Evolutionary conservation across 1,140 invertebrate genomes (phyloP).

Genomic region (Agraylea sexmaculata): DNA sequence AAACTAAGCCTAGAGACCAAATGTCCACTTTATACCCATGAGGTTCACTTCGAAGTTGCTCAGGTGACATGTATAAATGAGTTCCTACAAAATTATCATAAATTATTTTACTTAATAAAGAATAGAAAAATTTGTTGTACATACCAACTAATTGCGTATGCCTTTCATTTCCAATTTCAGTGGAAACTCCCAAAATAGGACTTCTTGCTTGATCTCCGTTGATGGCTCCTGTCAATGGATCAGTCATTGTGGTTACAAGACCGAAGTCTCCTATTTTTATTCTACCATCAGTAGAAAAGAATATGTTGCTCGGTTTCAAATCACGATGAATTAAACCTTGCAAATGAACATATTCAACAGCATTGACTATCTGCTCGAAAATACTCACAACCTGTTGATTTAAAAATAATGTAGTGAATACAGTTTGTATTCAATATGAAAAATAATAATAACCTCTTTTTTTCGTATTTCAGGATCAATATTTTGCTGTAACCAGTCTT

Average conservation of each 20-base stretch:
- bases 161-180: slow-evolving; percentile 19
- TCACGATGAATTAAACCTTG: slow-evolving; percentile 89
- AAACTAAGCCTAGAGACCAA: slow-evolving; percentile 86
- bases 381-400: slow-evolving; percentile 50
- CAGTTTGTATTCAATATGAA: slow-evolving; percentile 4
- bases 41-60: slow-evolving; percentile 64
- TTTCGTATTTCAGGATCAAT: slow-evolving; percentile 26
- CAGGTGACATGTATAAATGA: slow-evolving; percentile 93
- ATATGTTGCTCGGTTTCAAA: slow-evolving; percentile 94
- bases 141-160: slow-evolving; percentile 48
- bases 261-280: slow-evolving; percentile 97
- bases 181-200: slow-evolving; percentile 21
- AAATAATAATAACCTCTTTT: slow-evolving; percentile 27
- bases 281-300: slow-evolving; percentile 79
- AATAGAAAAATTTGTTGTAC: not conserved
- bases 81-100: slow-evolving; percentile 50
- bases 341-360: slow-evolving; percentile 89
- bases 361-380: slow-evolving; percentile 87
- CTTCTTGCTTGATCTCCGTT: slow-evolving; percentile 22
- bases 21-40: slow-evolving; percentile 96
- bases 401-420: not conserved
- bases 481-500: slow-evolving; percentile 72
- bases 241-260: slow-evolving; percentile 74
- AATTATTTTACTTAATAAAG: not conserved
- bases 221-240: slow-evolving; percentile 29